phyloP scores from a whole-genome alignment of 2,113 vertebrate genomes.

The Xenopus borealis region DNA sequence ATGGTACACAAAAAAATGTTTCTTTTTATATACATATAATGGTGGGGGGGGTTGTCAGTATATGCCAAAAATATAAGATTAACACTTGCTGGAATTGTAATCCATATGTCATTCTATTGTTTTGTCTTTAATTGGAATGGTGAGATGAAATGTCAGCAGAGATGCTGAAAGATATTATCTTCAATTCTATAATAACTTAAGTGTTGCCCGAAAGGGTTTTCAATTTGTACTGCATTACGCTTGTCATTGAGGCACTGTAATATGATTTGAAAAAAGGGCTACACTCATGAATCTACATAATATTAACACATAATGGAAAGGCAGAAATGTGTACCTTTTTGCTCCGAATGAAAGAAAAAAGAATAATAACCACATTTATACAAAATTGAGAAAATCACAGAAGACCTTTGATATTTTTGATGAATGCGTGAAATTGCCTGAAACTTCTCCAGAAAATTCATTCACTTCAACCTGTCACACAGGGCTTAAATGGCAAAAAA shows the following conservation, averaged over 20 bases:
- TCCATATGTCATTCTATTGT: slow-evolving; percentile 23
- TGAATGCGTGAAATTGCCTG: not conserved
- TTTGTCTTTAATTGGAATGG: slow-evolving; percentile 36
- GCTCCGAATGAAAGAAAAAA: not conserved
- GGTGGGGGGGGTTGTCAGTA: not conserved
- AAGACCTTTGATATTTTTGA: not conserved
- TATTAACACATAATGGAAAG: slow-evolving; percentile 20
- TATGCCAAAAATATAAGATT: slow-evolving; percentile 17
- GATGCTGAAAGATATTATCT: slow-evolving; percentile 30
- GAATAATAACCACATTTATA: slow-evolving; percentile 3
- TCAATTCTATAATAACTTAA: slow-evolving; percentile 17
- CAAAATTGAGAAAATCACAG: not conserved
- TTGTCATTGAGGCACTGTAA: slow-evolving; percentile 10
- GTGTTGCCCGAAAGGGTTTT: slow-evolving; percentile 22
- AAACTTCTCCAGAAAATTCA: not conserved
- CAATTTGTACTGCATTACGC: slow-evolving; percentile 6
- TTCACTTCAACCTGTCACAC: not conserved
- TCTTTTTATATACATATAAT: not conserved
- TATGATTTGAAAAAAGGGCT: slow-evolving; percentile 24
- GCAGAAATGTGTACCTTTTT: not conserved
- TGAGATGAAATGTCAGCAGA: slow-evolving; percentile 27
- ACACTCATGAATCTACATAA: not conserved
- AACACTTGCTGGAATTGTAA: slow-evolving; percentile 14
- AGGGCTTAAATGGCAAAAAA: too few species aligned
- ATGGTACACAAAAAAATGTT: slow-evolving; percentile 9